Evolutionary conservation across 2,113 vertebrate species (phyloP), one percentile per base, ranked within the genome.

Genomic region (Ammospiza nelsoni): DNA sequence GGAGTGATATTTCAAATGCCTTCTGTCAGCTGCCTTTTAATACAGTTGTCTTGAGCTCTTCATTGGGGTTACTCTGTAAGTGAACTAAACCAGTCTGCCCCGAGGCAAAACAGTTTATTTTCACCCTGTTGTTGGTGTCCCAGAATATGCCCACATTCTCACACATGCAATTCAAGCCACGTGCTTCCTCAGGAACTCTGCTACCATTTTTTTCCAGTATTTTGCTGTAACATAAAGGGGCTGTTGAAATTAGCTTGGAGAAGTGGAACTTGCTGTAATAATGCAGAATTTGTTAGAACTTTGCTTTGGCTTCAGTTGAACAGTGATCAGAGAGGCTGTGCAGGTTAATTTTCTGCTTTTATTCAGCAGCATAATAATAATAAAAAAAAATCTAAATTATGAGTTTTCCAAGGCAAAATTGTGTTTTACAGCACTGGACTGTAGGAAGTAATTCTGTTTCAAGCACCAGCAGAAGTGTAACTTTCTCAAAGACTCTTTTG

Each of bases 101-200:
- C 4, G 0, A 9, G 33, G 44, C 35, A 78, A 48, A 74, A 46
- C 17, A 65, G 28, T 82, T 92, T 31, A 15, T 77, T 73, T 44
- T 55, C 43, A 44, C 18, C 20, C 15, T 68, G 28, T 7, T 65
- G 27, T 9, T 58, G 52, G 14, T 59, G n/a, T 33, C 29, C 44
- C 33, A 58, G 57, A 62, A 22, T 6, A 35, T 5, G 4, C 12
- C 9, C 3, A 0, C 2, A 4, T 51, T 77, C 59, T 75, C 48
- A 9, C 1, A 1, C 3, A 0, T 3, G 18, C 20, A 73, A 31
- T 35, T 71, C 4, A 5, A 41, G 67, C 51, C 44, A 23, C 1
- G 2, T 25, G 33, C 39, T 63, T 67, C 8, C 18, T 74, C 39
- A n/a, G 39, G 27, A 80, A 21, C 16, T 3, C 19, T 8, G 6